phyloP scores from a whole-genome alignment of 2,797 vertebrate genomes.

The Ptychobarbus kaznakovi region DNA sequence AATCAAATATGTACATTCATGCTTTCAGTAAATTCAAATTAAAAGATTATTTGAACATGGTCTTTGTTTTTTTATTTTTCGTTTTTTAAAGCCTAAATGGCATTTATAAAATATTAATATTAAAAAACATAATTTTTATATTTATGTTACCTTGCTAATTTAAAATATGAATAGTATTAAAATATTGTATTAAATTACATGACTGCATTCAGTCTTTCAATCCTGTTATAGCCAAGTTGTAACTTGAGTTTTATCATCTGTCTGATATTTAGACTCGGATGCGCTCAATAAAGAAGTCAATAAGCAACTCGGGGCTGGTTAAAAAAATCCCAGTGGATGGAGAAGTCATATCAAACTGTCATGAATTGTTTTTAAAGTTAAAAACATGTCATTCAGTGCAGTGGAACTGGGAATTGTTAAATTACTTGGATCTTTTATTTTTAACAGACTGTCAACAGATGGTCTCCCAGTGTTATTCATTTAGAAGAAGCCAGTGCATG shows the following conservation, averaged over 20 bases:
- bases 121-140: not conserved
- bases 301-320: not conserved
- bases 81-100: not conserved
- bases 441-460: slow-evolving; percentile 2
- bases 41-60: slow-evolving; percentile 53
- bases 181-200: not conserved
- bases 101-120: not conserved
- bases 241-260: not conserved
- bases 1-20: not conserved
- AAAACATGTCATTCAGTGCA: not conserved
- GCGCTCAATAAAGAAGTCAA: not conserved
- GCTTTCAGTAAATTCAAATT: slow-evolving; percentile 51
- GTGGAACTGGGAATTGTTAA: not conserved
- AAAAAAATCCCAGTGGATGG: not conserved
- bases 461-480: no score
- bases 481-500: not conserved
- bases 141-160: not conserved
- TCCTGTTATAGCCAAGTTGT: not conserved
- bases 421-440: not conserved
- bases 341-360: not conserved
- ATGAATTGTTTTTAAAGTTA: not conserved
- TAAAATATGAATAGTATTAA: not conserved
- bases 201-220: not conserved
- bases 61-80: slow-evolving; percentile 15
- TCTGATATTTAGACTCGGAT: not conserved